phyloP scores from a whole-genome alignment of 2,888 invertebrate genomes.

The Orthosia cruda region DNA sequence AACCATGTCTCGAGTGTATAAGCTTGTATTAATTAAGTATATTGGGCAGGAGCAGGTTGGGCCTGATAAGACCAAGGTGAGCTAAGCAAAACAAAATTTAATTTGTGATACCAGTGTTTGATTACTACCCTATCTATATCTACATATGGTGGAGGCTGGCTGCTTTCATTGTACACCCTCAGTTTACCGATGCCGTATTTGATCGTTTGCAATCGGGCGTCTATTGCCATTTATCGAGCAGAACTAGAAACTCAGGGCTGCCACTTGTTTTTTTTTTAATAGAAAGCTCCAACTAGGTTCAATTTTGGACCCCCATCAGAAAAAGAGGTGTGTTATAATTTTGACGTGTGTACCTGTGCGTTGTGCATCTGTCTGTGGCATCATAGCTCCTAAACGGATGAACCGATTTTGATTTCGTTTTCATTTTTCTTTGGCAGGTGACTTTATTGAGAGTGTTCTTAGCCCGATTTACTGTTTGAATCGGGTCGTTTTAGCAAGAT shows the following conservation, averaged over 20 bases:
- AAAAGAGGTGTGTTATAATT: too few relatives aligned
- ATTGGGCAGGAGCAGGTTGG: conserved; percentile 28
- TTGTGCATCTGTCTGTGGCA: too few relatives aligned
- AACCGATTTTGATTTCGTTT: too few relatives aligned
- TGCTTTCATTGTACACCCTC: conserved; percentile 1
- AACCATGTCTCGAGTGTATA: conserved; percentile 71
- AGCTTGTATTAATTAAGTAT: conserved; percentile 66
- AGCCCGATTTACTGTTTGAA: too few relatives aligned
- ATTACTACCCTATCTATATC: background rate
- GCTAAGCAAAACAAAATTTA: conserved; percentile 7
- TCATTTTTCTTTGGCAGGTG: too few relatives aligned
- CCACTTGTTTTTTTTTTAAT: background rate
- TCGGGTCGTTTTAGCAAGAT: too few relatives aligned
- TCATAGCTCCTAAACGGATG: too few relatives aligned
- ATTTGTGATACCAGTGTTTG: background rate
- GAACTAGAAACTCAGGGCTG: conserved; percentile 15
- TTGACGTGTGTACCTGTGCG: too few relatives aligned
- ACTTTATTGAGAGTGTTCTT: too few relatives aligned
- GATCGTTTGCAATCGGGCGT: conserved; percentile 25
- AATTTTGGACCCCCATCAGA: too few relatives aligned
- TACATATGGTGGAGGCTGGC: background rate
- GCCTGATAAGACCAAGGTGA: conserved; percentile 28
- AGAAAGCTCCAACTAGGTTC: background rate
- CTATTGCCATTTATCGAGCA: conserved; percentile 14
- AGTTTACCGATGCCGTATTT: conserved; percentile 34